These are phyloP conservation scores for Festucalex cinctus DNA, from an alignment of 2,113 vertebrate species.

Conservation along the genomic window DNA sequence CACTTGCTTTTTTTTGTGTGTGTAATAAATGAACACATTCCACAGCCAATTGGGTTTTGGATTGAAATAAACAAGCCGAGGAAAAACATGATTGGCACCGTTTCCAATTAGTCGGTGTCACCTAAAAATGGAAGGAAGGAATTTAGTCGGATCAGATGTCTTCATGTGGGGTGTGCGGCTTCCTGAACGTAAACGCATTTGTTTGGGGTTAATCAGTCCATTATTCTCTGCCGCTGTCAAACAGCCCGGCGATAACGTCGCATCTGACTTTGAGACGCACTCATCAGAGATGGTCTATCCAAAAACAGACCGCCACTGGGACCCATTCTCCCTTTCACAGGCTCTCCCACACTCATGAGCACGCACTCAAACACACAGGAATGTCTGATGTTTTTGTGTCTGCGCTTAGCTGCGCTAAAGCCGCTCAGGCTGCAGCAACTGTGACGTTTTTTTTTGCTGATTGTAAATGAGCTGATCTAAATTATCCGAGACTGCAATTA, in stretches of 20 bases:
- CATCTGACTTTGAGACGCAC: slow-evolving; percentile 42
- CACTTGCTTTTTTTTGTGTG: neutral
- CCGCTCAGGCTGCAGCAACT: slow-evolving; percentile 22
- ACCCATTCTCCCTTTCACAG: slow-evolving; percentile 6
- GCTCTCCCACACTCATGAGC: slow-evolving; percentile 16
- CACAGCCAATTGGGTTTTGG: slow-evolving; percentile 2
- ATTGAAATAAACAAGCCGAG: slow-evolving; percentile 1
- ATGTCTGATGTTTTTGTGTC: slow-evolving; percentile 32
- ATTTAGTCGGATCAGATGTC: neutral
- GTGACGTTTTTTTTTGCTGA: slow-evolving; percentile 3
- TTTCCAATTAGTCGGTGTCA: slow-evolving; percentile 6
- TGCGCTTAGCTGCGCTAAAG: slow-evolving; percentile 22
- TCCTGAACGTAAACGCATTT: slow-evolving; percentile 4
- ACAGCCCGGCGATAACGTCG: slow-evolving; percentile 17
- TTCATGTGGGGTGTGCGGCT: neutral
- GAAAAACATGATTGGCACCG: slow-evolving; percentile 5
- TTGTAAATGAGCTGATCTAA: neutral
- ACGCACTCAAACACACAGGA: slow-evolving; percentile 21
- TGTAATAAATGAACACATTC: neutral
- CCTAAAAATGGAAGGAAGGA: slow-evolving; percentile 3
- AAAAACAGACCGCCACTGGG: slow-evolving; percentile 35
- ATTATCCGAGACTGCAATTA: neutral
- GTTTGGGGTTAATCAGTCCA: neutral
- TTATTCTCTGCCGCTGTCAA: slow-evolving; percentile 2
- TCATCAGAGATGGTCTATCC: slow-evolving; percentile 33